phyloP scores from a whole-genome alignment of 2,888 invertebrate species.

The Tanypteryx hageni region DNA sequence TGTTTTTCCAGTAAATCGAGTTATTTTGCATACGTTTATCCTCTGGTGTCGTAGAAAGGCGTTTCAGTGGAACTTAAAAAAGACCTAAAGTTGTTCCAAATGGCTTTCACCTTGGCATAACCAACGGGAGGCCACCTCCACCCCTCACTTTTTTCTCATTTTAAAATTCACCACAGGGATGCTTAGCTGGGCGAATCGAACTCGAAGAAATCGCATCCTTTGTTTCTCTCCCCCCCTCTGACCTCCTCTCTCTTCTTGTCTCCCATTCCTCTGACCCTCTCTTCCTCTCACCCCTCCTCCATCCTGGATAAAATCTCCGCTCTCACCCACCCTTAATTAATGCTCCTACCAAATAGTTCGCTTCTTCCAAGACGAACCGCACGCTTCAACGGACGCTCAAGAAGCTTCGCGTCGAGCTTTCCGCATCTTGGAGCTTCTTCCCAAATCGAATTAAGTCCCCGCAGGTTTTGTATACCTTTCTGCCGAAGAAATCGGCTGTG shows the following conservation, averaged over 20 bases:
- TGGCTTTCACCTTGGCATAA: background rate
- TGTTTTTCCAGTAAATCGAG: too few relatives aligned
- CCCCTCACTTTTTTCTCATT: background rate
- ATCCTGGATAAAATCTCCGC: background rate
- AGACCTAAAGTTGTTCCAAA: background rate
- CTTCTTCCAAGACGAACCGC: background rate
- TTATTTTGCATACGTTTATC: too few relatives aligned
- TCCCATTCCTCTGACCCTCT: too few relatives aligned
- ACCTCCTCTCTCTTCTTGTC: too few relatives aligned
- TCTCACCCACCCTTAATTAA: background rate
- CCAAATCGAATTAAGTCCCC: slow-evolving; percentile 17
- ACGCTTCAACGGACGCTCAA: background rate
- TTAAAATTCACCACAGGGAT: background rate
- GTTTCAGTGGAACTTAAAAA: too few relatives aligned
- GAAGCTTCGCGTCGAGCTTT: background rate
- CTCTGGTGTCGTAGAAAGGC: too few relatives aligned
- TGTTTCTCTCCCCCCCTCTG: background rate
- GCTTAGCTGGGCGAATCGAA: background rate
- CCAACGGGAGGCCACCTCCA: background rate
- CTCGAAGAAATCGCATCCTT: background rate
- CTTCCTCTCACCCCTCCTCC: too few relatives aligned
- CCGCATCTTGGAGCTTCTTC: slow-evolving; percentile 13
- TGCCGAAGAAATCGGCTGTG: background rate
- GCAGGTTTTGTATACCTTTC: slow-evolving; percentile 28
- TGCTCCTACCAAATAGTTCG: background rate